phyloP scores from a whole-genome alignment of 2,797 vertebrate genomes.

The Emydoidea blandingii region DNA sequence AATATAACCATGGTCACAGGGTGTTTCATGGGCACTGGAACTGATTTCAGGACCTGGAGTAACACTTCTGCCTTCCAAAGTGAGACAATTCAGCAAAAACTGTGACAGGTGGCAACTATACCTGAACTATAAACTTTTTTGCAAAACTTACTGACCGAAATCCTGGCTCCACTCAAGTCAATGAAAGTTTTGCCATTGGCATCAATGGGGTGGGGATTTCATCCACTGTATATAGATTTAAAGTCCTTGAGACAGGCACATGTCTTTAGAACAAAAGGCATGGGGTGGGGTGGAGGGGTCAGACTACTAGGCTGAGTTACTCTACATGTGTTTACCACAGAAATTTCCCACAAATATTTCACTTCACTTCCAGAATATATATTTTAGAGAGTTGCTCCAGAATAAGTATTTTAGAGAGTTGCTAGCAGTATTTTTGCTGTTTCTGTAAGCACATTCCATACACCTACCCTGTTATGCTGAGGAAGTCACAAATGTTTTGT shows the following conservation, averaged over 20 bases:
- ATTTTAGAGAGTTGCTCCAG: not conserved
- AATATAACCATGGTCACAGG: not conserved
- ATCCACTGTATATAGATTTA: fast-evolving
- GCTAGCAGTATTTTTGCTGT: not conserved
- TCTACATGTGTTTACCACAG: fast-evolving
- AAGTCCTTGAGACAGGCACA: not conserved
- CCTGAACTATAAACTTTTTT: not conserved
- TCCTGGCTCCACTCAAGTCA: not conserved
- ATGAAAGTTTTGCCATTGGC: fast-evolving
- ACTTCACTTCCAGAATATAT: not conserved
- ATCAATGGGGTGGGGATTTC: fast-evolving
- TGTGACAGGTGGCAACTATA: fast-evolving
- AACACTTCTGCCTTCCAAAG: not conserved
- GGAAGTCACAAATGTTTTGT: fast-evolving
- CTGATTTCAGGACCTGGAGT: constrained; percentile 6
- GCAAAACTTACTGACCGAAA: fast-evolving
- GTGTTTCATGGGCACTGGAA: not conserved
- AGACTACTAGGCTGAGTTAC: not conserved
- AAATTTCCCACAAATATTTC: fast-evolving
- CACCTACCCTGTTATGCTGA: fast-evolving
- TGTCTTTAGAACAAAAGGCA: not conserved
- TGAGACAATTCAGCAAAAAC: not conserved
- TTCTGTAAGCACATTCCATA: fast-evolving
- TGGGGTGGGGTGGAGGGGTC: not conserved
- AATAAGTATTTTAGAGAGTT: fast-evolving